Conservation (phyloP, 1,140 invertebrate species). For the Holotrichia oblita region DNA sequence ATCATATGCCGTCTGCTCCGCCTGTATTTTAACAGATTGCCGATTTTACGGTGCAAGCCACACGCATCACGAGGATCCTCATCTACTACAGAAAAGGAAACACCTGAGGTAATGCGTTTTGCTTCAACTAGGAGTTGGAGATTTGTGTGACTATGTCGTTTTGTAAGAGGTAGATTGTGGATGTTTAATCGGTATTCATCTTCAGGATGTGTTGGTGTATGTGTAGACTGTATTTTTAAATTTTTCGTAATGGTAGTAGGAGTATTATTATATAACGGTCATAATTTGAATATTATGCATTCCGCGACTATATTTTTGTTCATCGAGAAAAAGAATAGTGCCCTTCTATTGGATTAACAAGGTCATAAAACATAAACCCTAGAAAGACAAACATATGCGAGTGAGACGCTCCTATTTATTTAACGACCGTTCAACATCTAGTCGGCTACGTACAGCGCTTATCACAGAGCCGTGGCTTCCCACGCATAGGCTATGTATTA, state of each 20-base stretch:
- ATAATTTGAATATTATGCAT: too few relatives aligned
- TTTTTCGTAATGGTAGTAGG: too few relatives aligned
- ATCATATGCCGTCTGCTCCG: conserved; percentile 14
- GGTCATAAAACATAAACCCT: not conserved
- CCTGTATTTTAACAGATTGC: conserved; percentile 27
- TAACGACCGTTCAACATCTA: conserved; percentile 17
- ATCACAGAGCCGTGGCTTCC: conserved; percentile 16
- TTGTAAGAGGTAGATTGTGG: not conserved
- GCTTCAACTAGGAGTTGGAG: not conserved
- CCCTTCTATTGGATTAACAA: conserved; percentile 1
- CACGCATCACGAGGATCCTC: not conserved
- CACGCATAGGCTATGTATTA: conserved; percentile 18
- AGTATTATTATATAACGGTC: too few relatives aligned
- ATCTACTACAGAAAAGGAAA: not conserved
- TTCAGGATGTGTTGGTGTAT: too few relatives aligned
- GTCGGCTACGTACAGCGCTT: not conserved
- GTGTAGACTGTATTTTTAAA: too few relatives aligned
- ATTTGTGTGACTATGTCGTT: not conserved
- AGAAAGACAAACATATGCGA: not conserved
- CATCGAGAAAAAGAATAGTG: not conserved
- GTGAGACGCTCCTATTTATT: not conserved
- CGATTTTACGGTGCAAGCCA: conserved; percentile 10
- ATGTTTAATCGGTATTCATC: too few relatives aligned
- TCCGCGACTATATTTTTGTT: too few relatives aligned
- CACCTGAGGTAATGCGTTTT: not conserved